Conservation (phyloP, 2,113 vertebrate species). For the Embiotoca jacksoni region DNA sequence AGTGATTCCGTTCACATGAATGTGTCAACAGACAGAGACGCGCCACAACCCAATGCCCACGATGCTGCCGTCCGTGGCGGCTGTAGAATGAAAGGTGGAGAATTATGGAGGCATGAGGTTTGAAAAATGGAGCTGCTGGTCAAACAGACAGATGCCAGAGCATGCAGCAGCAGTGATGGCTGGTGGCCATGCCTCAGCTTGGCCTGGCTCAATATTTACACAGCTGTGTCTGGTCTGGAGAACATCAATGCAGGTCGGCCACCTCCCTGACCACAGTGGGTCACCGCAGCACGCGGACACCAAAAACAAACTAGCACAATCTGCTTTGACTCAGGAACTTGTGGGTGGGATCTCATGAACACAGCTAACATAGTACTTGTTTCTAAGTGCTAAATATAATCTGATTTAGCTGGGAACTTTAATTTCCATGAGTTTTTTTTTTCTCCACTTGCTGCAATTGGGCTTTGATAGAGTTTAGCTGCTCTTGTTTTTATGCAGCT, state of each 20-base stretch:
- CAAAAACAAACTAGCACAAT: constrained; percentile 49
- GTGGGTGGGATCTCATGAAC: constrained; percentile 39
- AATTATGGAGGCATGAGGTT: constrained; percentile 44
- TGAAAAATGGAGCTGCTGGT: constrained; percentile 57
- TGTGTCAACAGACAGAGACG: constrained; percentile 9
- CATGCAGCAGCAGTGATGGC: constrained; percentile 57
- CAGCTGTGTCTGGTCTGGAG: constrained; percentile 77
- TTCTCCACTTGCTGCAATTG: constrained; percentile 27
- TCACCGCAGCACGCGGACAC: constrained; percentile 34
- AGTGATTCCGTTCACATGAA: constrained; percentile 14
- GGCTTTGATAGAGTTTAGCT: constrained; percentile 5
- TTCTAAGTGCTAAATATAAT: constrained; percentile 24
- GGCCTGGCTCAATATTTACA: constrained; percentile 72
- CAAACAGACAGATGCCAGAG: constrained; percentile 64
- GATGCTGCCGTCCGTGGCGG: constrained; percentile 8
- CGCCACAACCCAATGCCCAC: neutral
- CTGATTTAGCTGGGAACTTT: constrained; percentile 10
- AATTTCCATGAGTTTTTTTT: constrained; percentile 27
- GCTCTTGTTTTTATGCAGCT: neutral
- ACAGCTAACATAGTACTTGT: constrained; percentile 15
- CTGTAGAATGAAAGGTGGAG: constrained; percentile 29
- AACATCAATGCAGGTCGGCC: constrained; percentile 56
- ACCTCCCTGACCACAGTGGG: constrained; percentile 49
- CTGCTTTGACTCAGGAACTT: constrained; percentile 40
- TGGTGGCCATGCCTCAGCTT: constrained; percentile 60